Evolutionary conservation across 2,113 vertebrate species (phyloP), one percentile per base, ranked within the genome.

Genomic region (Galbula dea): DNA sequence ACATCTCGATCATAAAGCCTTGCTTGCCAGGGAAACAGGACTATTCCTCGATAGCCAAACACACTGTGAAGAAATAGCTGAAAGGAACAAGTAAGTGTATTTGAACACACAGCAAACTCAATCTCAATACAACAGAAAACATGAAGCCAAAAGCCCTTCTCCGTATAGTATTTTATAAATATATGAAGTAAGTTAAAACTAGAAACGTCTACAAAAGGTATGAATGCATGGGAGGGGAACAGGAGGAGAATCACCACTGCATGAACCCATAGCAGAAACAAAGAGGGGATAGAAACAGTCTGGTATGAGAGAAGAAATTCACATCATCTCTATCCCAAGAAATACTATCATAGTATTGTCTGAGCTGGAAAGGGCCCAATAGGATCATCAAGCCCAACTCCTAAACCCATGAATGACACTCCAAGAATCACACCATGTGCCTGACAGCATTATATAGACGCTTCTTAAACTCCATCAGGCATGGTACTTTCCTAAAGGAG

Each of bases 1-100:
- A 99, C 98, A 93, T 99, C 99, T 80, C 99, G 97, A 97, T 99
- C 99, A 11, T 99, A 99, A 8, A 99, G 97, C 71, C 99, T 98
- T 86, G 99, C 99, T n/a, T 99, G 99, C 99, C 99, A 99, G 18
- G 99, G 99, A 89, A 99, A 99, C 91, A 99, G 97, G 63, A 99
- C 99, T 1, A 99, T 99, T 37, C 99, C 99, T 97, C 99, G 98
- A 94, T 99, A 99, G 66, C 99, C 99, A 97, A 99, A 99, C 72
- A 99, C 98, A 21, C 99, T 99, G 97, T 99, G 99, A 79, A 99
- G 99, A 92, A 99, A 99, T 15, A 99, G 98, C 99, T 99, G 97
- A 68, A 93, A 95, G 82, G 46, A 94, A 83, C 57, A 95, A 68
- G 49, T 6, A 39, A 79, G 15, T 65, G 23, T 15, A 85, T 41